Evolutionary conservation across 2,113 vertebrate species (phyloP).

Genomic region (Coracopsis vasa): DNA sequence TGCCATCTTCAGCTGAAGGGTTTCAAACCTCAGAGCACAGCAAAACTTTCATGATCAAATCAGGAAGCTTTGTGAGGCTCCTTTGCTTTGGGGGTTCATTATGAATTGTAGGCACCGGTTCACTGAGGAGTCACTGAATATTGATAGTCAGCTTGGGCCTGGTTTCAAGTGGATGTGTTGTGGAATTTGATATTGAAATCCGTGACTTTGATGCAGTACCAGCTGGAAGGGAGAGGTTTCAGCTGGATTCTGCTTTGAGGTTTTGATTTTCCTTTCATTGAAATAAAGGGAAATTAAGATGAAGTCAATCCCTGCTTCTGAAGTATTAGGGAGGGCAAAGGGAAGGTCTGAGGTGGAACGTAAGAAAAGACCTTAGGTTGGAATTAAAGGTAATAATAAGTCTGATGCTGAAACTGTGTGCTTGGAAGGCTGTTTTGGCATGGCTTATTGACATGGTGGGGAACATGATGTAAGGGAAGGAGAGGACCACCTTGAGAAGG

Average conservation of each 20-base stretch:
- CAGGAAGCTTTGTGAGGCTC: background rate
- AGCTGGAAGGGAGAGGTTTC: background rate
- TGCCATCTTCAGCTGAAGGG: background rate
- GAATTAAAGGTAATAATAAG: background rate
- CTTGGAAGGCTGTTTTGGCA: background rate
- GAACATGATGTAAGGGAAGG: background rate
- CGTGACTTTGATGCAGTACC: background rate
- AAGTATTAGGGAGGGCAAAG: background rate
- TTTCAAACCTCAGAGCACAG: background rate
- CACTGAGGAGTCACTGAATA: background rate
- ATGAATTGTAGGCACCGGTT: background rate
- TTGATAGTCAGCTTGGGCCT: background rate
- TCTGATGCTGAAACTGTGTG: background rate
- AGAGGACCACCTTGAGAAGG: background rate
- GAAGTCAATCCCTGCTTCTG: background rate
- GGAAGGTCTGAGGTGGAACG: accelerated
- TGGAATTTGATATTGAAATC: slow-evolving; percentile 21
- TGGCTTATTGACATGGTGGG: background rate
- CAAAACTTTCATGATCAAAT: background rate
- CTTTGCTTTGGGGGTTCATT: background rate
- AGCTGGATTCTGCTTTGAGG: background rate
- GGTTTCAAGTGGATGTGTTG: background rate
- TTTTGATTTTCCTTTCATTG: background rate
- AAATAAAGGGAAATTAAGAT: background rate
- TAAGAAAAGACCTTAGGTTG: background rate